phyloP scores from a whole-genome alignment of 2,113 vertebrate species.

The Pelecanus crispus region DNA sequence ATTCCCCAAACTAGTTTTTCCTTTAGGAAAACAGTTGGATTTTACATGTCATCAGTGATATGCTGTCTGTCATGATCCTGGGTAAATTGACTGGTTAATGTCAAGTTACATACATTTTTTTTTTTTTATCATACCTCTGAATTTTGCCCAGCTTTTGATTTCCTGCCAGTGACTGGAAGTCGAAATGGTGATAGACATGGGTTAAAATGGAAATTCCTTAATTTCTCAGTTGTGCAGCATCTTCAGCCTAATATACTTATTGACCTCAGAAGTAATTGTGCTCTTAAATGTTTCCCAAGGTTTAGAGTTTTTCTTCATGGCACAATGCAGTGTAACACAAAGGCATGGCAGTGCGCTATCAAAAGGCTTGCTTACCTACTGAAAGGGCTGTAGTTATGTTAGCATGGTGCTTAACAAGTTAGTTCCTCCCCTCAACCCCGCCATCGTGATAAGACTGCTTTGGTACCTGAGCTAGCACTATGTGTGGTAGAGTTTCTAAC shows the following conservation, averaged over 20 bases:
- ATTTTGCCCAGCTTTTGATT: neutral
- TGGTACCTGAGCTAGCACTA: neutral
- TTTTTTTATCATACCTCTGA: neutral
- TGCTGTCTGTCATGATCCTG: accelerated
- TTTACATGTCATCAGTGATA: neutral
- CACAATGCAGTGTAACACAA: neutral
- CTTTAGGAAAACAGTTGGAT: neutral
- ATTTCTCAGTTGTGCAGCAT: neutral
- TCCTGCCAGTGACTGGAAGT: neutral
- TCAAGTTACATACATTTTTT: neutral
- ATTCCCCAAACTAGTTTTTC: neutral
- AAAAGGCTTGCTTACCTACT: neutral
- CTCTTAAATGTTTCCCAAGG: neutral
- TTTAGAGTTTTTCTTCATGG: neutral
- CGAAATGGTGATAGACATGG: neutral
- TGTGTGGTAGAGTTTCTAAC: neutral
- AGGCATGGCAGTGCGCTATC: neutral
- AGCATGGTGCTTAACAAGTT: neutral
- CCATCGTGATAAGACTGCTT: neutral
- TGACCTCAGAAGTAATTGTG: neutral
- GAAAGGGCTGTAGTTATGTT: neutral
- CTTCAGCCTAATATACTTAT: neutral
- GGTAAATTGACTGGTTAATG: neutral
- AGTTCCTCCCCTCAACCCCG: no score
- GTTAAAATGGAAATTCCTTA: neutral